Conservation (phyloP, 2,797 vertebrate species). For the Galago senegalensis region DNA sequence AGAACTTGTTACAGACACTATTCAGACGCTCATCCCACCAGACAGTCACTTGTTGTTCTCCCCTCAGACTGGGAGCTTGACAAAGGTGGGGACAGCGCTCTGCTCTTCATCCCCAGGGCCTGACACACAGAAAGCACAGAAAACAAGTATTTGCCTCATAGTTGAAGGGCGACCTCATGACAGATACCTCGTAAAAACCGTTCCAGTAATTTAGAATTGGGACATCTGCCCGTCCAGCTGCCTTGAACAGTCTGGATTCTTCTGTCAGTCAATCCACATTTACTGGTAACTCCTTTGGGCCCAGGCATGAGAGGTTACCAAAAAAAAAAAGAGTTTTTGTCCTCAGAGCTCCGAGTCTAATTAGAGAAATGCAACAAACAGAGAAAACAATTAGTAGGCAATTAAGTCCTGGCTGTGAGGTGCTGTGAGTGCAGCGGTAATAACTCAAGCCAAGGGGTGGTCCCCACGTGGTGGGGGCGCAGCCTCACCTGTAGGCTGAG, state of each 20-base stretch:
- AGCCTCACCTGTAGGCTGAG: neutral
- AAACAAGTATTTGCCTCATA: neutral
- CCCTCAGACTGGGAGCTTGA: neutral
- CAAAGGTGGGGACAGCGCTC: neutral
- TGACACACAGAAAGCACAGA: neutral
- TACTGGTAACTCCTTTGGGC: neutral
- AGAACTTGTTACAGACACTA: rapidly evolving
- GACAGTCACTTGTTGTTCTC: no score
- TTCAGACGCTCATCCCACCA: rapidly evolving
- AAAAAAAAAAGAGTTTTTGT: neutral
- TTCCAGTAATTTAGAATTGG: no score
- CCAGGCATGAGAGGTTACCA: neutral
- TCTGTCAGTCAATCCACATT: rapidly evolving
- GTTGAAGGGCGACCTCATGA: neutral
- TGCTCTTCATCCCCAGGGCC: neutral
- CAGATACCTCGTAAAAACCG: rapidly evolving
- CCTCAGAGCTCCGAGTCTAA: slow-evolving; percentile 27
- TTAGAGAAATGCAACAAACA: slow-evolving; percentile 56
- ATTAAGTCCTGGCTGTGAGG: slow-evolving; percentile 41
- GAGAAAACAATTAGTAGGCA: slow-evolving; percentile 53
- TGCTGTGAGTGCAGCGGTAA: neutral
- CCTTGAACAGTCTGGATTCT: neutral
- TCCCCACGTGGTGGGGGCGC: neutral
- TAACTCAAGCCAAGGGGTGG: neutral
- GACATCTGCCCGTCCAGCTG: rapidly evolving